These are phyloP conservation scores for Lordiphosa stackelbergi DNA, from an alignment of 1,140 invertebrate genomes.

Conservation along the genomic window DNA sequence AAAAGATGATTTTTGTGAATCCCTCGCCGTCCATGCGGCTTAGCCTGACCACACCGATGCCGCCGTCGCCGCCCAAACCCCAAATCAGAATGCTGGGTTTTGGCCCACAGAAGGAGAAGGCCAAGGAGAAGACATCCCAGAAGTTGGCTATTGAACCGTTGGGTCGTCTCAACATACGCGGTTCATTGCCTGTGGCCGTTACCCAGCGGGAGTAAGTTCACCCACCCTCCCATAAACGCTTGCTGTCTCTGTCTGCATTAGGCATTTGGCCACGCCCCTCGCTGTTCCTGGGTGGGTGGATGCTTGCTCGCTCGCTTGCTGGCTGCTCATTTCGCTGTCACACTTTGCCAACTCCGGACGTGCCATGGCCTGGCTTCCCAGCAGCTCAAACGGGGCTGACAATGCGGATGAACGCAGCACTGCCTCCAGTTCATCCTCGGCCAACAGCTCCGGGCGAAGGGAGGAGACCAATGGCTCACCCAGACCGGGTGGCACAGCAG, in stretches of 20 bases:
- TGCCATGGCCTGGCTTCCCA: constrained; percentile 60
- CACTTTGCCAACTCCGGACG: constrained; percentile 1
- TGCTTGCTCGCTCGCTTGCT: neutral
- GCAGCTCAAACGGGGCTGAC: constrained; percentile 53
- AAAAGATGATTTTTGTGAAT: constrained; percentile 62
- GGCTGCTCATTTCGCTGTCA: constrained; percentile 21
- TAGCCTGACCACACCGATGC: constrained; percentile 11
- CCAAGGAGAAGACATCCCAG: no score
- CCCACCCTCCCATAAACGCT: neutral
- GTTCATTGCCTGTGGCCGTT: neutral
- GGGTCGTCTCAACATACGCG: constrained; percentile 6
- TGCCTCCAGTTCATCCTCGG: constrained; percentile 41
- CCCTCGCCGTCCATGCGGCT: constrained; percentile 29
- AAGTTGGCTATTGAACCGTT: neutral
- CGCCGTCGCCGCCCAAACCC: neutral
- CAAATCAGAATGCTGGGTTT: neutral
- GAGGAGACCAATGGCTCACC: constrained; percentile 24
- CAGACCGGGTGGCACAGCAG: constrained; percentile 12
- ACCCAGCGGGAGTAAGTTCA: neutral
- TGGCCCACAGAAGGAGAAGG: neutral
- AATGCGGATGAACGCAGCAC: constrained; percentile 58
- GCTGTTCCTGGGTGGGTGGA: constrained; percentile 2
- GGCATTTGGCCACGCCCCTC: constrained; percentile 21
- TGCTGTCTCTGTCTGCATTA: neutral
- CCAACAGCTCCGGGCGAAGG: constrained; percentile 11